phyloP scores from a whole-genome alignment of 2,113 vertebrate genomes.

The Phaethornis superciliosus region DNA sequence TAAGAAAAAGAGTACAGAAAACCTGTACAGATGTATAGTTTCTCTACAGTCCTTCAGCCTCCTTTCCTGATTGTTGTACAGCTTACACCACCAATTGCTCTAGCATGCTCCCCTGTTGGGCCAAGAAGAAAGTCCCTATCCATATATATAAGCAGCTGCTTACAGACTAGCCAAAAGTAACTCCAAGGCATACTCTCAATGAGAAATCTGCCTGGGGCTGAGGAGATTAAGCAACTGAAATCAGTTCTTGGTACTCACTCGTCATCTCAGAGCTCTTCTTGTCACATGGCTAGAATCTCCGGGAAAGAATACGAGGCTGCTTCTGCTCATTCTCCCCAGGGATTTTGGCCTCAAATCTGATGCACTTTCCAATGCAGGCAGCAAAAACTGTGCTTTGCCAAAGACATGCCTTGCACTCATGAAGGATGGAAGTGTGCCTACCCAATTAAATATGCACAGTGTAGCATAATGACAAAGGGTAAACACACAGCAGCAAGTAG shows the following conservation, averaged over 20 bases:
- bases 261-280: neutral
- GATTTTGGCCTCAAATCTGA: neutral
- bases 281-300: neutral
- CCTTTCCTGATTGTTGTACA: neutral
- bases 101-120: neutral
- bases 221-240: constrained; percentile 30
- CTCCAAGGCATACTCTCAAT: neutral
- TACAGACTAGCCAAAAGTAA: constrained; percentile 15
- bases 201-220: neutral
- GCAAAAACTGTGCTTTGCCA: neutral
- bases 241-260: neutral
- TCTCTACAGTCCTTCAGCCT: neutral
- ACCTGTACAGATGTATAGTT: neutral
- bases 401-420: neutral
- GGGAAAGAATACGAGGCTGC: neutral
- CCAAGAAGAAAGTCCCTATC: neutral
- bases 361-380: neutral
- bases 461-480: neutral
- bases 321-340: neutral
- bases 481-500: neutral
- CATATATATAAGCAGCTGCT: neutral
- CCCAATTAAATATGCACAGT: neutral
- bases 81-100: neutral
- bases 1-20: neutral
- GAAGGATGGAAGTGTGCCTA: neutral